Evolutionary conservation across 2,797 vertebrate genomes (phyloP), one percentile per base, ranked within the genome.

Genomic region (Lindbergichthys nudifrons): DNA sequence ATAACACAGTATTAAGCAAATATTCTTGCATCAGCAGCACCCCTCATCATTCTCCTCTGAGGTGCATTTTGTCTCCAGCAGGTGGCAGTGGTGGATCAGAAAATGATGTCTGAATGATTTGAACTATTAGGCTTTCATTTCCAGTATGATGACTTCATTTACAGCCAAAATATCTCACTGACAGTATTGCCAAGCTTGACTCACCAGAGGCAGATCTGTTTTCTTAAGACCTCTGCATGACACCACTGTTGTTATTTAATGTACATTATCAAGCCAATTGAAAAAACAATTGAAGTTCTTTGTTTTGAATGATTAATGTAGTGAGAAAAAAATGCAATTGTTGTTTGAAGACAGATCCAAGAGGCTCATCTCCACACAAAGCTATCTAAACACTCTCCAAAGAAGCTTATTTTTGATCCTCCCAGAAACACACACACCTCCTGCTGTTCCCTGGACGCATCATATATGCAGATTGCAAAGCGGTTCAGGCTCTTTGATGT

Each of bases 401-500:
- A 83, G 85, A 53, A 77, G 80, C 77, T 89, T 92, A 81, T 90
- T 89, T 91, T 82, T 77, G 48, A 42, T 80, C 78, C 79, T 80
- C 54, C 41, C 43, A 75, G 48, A 77, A 6, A 59, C 73, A 18
- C 19, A 69, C 53, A 48, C 73, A 36, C 74, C 66, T 83, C 73
- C 78, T 79, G 70, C 87, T 80, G 80, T 74, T 94, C 92, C 91
- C 92, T 86, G 90, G 83, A 86, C 80, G 59, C 87, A 82, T 86
- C 87, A 88, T 80, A 81, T 88, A 92, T 94, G 92, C 92, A 94
- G 91, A 94, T 92, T 81, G 81, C 79, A 88, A 84, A 88, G 89
- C 86, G 70, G 87, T 52, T 81, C 88, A 65, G 85, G 75, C 81
- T 87, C 94, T 94, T 93, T 95, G 92, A 95, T 93, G 91, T 91